Evolutionary conservation across 53 echinoderm and acorn worm genomes (phyloP).

Genomic region (Pentamera pediparva): DNA sequence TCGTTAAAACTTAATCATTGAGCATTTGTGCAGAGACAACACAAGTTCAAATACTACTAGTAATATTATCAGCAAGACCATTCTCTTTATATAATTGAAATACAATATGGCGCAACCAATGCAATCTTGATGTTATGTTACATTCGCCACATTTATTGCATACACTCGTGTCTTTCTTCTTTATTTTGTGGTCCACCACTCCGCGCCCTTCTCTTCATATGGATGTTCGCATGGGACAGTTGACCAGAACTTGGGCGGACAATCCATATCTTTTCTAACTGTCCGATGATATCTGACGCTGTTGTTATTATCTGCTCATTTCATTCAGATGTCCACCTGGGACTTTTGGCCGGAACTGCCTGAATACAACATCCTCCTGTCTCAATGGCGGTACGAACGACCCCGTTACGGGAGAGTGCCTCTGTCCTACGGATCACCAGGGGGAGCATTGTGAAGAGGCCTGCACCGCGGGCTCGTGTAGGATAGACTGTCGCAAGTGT

Average conservation of each 20-base stretch:
- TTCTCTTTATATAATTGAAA: too few species aligned
- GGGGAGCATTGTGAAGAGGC: conserved; percentile 2
- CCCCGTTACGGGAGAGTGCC: conserved; percentile 10
- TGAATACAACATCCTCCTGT: not conserved
- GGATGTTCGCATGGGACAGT: too few species aligned
- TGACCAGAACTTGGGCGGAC: too few species aligned
- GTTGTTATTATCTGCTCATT: not conserved
- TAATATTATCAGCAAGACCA: too few species aligned
- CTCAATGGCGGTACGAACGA: conserved; percentile 11
- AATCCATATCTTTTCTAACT: too few species aligned
- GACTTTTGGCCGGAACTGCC: conserved; percentile 4
- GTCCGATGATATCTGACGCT: not conserved
- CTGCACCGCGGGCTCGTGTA: not conserved
- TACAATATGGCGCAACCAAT: too few species aligned
- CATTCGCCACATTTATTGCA: too few species aligned
- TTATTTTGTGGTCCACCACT: not conserved
- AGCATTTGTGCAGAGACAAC: too few species aligned
- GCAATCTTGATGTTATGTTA: too few species aligned
- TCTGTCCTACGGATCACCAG: not conserved
- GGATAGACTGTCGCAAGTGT: not conserved
- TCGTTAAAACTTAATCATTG: too few species aligned
- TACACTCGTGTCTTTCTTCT: not conserved
- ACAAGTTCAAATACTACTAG: too few species aligned
- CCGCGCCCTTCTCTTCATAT: not conserved
- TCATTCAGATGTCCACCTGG: conserved; percentile 12